Conservation (phyloP, 2,113 vertebrate genomes). For the Perca fluviatilis region DNA sequence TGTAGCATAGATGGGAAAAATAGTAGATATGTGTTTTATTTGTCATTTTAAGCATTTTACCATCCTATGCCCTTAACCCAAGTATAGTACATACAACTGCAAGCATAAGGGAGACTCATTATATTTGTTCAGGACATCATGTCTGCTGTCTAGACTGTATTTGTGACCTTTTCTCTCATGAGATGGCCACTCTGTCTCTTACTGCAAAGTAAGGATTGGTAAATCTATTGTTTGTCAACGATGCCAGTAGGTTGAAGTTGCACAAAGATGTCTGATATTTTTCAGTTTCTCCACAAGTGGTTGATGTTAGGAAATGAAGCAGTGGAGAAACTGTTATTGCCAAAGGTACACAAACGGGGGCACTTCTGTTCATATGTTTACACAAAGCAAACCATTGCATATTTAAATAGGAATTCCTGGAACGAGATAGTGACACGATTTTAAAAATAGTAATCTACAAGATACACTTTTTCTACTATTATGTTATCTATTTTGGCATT, state of each 20-base stretch:
- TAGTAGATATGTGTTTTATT: neutral
- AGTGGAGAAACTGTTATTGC: slow-evolving; percentile 19
- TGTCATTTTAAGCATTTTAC: neutral
- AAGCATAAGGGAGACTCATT: neutral
- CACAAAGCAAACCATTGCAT: slow-evolving; percentile 2
- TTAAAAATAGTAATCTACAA: neutral
- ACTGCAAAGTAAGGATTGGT: neutral
- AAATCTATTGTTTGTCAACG: neutral
- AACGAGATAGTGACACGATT: neutral
- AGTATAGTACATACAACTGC: neutral
- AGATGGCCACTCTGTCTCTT: neutral
- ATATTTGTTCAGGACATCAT: neutral
- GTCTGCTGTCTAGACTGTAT: neutral
- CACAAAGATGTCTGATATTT: slow-evolving; percentile 4
- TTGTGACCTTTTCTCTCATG: slow-evolving; percentile 18
- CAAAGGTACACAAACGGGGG: slow-evolving; percentile 2
- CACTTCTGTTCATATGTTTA: slow-evolving; percentile 13
- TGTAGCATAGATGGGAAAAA: neutral
- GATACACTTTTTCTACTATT: neutral
- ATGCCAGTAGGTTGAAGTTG: slow-evolving; percentile 2
- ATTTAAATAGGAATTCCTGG: slow-evolving; percentile 14
- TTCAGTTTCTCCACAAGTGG: slow-evolving; percentile 16
- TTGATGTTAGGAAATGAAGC: slow-evolving; percentile 25
- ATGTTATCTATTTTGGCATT: neutral
- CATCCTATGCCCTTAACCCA: rapidly evolving